phyloP scores from a whole-genome alignment of 23 tunicate species.

The Diplosoma virens region DNA sequence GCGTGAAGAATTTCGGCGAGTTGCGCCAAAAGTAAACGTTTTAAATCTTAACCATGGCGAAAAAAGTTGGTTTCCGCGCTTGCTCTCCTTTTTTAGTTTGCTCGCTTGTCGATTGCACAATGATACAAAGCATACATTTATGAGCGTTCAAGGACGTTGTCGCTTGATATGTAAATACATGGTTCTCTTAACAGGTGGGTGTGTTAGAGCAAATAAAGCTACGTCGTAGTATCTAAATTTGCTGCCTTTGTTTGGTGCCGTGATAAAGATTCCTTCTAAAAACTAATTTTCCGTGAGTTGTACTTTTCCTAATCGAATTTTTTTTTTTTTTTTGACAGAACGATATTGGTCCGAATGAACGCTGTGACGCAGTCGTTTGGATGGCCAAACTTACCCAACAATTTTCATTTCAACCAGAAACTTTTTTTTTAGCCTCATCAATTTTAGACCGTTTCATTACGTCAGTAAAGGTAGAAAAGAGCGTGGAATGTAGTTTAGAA shows the following conservation, averaged over 20 bases:
- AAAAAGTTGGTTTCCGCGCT: constrained; percentile 19
- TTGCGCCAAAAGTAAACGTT: constrained; percentile 4
- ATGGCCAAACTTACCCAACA: constrained; percentile 46
- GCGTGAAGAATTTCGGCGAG: not conserved
- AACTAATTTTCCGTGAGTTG: too few relatives aligned
- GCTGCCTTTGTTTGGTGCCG: too few relatives aligned
- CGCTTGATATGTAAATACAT: too few relatives aligned
- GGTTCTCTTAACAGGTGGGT: too few relatives aligned
- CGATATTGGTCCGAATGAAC: constrained; percentile 63
- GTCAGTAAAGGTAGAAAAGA: constrained; percentile 56
- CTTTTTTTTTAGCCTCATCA: constrained; percentile 69
- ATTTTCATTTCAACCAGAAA: constrained; percentile 80
- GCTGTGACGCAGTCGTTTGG: constrained; percentile 53
- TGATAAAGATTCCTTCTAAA: too few relatives aligned
- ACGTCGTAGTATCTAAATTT: too few relatives aligned
- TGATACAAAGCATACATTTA: too few relatives aligned
- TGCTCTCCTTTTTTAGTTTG: too few relatives aligned
- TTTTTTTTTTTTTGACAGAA: constrained; percentile 54
- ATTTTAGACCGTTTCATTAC: constrained; percentile 83
- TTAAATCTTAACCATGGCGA: not conserved
- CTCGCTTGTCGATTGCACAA: too few relatives aligned
- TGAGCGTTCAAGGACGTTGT: too few relatives aligned
- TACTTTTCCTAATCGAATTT: too few relatives aligned
- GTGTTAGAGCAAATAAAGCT: too few relatives aligned
- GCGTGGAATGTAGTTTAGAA: not conserved